phyloP scores from a whole-genome alignment of 2,888 invertebrate species.

The Phalangium opilio region DNA sequence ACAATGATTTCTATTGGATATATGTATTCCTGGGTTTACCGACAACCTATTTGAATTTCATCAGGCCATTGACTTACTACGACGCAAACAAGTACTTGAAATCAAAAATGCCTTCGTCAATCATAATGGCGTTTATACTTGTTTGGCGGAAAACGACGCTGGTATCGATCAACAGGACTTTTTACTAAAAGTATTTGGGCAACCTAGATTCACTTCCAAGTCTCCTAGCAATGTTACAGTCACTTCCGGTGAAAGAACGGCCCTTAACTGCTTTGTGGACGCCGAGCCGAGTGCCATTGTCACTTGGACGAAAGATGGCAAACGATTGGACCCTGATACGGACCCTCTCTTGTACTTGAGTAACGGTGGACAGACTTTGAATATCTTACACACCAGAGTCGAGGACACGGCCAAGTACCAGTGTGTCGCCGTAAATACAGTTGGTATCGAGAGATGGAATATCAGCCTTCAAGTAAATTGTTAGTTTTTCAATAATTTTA shows the following conservation, averaged over 20 bases:
- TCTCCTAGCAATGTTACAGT: too few relatives aligned
- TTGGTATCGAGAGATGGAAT: conserved; percentile 25
- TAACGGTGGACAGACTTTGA: conserved; percentile 1
- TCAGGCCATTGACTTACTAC: too few relatives aligned
- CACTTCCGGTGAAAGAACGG: too few relatives aligned
- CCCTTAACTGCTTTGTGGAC: conserved; percentile 9
- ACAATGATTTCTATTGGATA: too few relatives aligned
- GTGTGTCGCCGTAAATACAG: conserved; percentile 33
- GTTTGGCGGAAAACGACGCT: conserved; percentile 26
- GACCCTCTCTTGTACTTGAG: conserved; percentile 1
- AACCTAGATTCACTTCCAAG: not conserved
- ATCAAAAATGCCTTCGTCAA: conserved; percentile 17
- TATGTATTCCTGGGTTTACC: too few relatives aligned
- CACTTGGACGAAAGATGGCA: conserved; percentile 22
- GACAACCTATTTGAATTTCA: too few relatives aligned
- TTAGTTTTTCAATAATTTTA: too few relatives aligned
- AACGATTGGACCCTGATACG: conserved; percentile 6
- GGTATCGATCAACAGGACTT: conserved; percentile 23
- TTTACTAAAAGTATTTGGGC: not conserved
- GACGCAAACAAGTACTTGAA: conserved; percentile 3
- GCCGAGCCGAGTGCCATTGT: conserved; percentile 24
- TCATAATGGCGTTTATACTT: conserved; percentile 23
- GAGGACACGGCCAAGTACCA: conserved; percentile 29
- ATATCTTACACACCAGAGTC: conserved; percentile 9
- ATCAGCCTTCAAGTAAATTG: not conserved